Conservation (phyloP, 2,113 vertebrate species). For the Aegotheles bennettii region DNA sequence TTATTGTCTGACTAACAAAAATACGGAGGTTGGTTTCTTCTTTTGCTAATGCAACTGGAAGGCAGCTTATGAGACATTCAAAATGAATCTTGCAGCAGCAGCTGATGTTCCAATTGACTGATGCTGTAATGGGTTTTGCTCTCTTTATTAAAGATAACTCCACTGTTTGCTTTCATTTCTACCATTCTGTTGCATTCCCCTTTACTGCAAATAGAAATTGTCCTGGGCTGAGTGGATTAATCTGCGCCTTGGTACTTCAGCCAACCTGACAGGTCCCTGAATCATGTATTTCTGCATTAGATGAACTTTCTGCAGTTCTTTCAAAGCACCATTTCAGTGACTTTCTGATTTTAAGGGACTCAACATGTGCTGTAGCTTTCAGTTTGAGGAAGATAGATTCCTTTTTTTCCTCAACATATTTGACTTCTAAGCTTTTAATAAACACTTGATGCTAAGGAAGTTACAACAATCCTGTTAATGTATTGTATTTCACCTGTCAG, state of each 20-base stretch:
- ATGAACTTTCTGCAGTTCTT: neutral
- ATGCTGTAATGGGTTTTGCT: conserved; percentile 31
- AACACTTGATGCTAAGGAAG: neutral
- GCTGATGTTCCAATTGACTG: conserved; percentile 59
- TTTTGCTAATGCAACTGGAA: neutral
- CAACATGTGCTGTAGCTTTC: neutral
- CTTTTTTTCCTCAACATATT: neutral
- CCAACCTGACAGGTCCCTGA: neutral
- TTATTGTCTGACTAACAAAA: neutral
- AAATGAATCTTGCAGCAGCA: conserved; percentile 40
- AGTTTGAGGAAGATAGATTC: neutral
- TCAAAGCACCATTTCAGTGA: neutral
- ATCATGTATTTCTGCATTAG: neutral
- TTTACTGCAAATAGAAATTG: neutral
- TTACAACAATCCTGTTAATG: conserved; percentile 4
- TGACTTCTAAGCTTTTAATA: conserved; percentile 5
- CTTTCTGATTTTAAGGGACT: neutral
- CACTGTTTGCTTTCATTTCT: conserved; percentile 28
- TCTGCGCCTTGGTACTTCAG: neutral
- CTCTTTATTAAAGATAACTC: conserved; percentile 39
- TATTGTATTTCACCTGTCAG: neutral
- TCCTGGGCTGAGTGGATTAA: neutral
- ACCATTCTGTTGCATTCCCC: neutral
- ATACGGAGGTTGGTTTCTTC: neutral
- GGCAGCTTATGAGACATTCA: conserved; percentile 22